A percentile compares a stretch with the other conserved stretches of the same genome.
Evolutionary conservation across 2,888 invertebrate genomes (phyloP).

Genomic region (Alsophila aescularia): DNA sequence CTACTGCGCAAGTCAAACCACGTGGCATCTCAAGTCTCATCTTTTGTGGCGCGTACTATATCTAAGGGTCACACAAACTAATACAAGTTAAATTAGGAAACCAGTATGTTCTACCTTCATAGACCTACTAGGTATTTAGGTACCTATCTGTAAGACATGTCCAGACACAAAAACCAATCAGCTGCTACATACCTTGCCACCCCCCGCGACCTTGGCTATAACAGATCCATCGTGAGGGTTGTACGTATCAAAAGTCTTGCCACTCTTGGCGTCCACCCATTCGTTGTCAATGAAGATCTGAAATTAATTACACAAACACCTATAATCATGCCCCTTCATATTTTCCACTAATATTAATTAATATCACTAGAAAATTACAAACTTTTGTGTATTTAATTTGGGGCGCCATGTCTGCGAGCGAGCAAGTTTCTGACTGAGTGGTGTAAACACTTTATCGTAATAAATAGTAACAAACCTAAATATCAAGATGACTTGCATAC

Average conservation of each 20-base stretch:
- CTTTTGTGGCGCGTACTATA: too few relatives aligned
- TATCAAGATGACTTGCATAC: background rate
- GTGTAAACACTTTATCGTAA: background rate
- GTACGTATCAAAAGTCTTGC: constrained; percentile 91
- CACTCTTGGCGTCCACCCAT: constrained; percentile 88
- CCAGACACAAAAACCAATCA: too few relatives aligned
- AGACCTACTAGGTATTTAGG: background rate
- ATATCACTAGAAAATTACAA: background rate
- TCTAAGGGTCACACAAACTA: too few relatives aligned
- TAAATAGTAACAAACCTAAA: background rate
- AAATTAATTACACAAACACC: background rate
- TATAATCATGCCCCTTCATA: too few relatives aligned
- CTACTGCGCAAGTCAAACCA: too few relatives aligned
- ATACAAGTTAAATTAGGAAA: background rate
- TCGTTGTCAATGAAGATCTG: constrained; percentile 70
- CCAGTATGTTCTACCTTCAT: background rate
- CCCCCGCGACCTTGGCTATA: constrained; percentile 91
- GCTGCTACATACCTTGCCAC: constrained; percentile 92
- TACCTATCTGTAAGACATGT: too few relatives aligned
- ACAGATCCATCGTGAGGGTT: constrained; percentile 90
- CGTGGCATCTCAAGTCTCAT: too few relatives aligned
- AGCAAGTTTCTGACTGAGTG: background rate
- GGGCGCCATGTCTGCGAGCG: constrained; percentile 3
- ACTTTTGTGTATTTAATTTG: constrained; percentile 15
- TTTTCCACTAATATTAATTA: too few relatives aligned